Percentiles rank a stretch among this genome's conserved stretches.
Conservation (phyloP, 2,888 invertebrate species). For the Stenodema calcarata region DNA sequence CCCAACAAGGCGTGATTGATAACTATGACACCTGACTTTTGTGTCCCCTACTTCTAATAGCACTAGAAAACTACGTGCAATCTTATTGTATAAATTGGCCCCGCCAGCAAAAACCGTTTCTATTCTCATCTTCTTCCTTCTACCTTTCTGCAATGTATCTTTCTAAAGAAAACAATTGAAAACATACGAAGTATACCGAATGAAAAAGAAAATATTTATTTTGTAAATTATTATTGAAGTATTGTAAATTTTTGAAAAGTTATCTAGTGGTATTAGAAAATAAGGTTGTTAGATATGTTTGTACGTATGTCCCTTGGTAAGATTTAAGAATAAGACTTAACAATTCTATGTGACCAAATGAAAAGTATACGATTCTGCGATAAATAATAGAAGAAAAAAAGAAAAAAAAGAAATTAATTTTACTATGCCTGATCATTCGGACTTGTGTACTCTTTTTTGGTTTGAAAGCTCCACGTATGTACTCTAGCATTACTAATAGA, state of each 20-base stretch:
- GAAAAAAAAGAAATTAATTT: constrained; percentile 32
- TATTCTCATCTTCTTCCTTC: constrained; percentile 3
- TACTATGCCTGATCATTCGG: constrained; percentile 12
- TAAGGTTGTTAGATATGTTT: constrained; percentile 55
- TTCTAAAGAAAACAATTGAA: background rate
- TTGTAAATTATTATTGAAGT: constrained; percentile 53
- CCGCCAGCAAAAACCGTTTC: constrained; percentile 19
- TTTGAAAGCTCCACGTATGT: constrained; percentile 23
- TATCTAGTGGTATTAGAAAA: constrained; percentile 56
- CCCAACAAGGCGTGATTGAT: constrained; percentile 5
- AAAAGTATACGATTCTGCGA: constrained; percentile 57
- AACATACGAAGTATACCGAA: constrained; percentile 45
- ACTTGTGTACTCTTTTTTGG: background rate
- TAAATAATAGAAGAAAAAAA: background rate
- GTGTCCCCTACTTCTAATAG: constrained; percentile 42
- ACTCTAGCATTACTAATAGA: constrained; percentile 3
- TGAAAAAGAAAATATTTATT: constrained; percentile 51
- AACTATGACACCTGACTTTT: background rate
- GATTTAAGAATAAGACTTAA: constrained; percentile 57
- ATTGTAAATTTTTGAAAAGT: constrained; percentile 46
- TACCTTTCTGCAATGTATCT: constrained; percentile 7
- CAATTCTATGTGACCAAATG: constrained; percentile 57
- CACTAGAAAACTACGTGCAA: constrained; percentile 50
- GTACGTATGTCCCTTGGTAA: constrained; percentile 51
- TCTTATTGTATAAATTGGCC: constrained; percentile 1